Conservation (phyloP, 2,113 vertebrate species). For the Phyllopteryx taeniolatus region DNA sequence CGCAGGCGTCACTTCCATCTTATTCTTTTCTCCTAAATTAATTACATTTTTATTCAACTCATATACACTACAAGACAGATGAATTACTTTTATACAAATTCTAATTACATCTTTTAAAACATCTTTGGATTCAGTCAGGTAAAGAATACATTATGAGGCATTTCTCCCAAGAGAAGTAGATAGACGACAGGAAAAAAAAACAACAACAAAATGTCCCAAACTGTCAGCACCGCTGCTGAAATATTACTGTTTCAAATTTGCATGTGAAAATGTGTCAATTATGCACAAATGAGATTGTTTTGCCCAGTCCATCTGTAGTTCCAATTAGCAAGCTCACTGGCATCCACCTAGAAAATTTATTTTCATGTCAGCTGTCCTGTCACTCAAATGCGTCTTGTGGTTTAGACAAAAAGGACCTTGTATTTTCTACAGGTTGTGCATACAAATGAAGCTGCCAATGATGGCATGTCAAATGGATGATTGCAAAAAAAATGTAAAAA, state of each 20-base stretch:
- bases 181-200: neutral
- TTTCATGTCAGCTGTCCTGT: conserved; percentile 5
- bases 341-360: neutral
- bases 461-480: neutral
- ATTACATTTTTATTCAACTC: no score
- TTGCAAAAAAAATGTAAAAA: neutral
- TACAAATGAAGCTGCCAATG: neutral
- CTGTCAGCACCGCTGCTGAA: neutral
- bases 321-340: neutral
- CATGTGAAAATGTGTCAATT: neutral
- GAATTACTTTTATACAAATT: neutral
- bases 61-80: neutral
- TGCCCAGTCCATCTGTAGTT: neutral
- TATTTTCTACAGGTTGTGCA: neutral
- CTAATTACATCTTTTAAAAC: neutral
- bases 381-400: neutral
- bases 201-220: neutral
- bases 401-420: neutral
- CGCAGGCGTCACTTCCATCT: no score
- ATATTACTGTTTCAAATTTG: conserved; percentile 7
- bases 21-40: no score
- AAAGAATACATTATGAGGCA: neutral
- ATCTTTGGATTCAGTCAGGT: conserved; percentile 1
- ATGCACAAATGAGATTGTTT: conserved; percentile 4
- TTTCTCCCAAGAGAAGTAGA: neutral